Conservation (phyloP, 2,113 vertebrate species). For the Cichladusa arquata region DNA sequence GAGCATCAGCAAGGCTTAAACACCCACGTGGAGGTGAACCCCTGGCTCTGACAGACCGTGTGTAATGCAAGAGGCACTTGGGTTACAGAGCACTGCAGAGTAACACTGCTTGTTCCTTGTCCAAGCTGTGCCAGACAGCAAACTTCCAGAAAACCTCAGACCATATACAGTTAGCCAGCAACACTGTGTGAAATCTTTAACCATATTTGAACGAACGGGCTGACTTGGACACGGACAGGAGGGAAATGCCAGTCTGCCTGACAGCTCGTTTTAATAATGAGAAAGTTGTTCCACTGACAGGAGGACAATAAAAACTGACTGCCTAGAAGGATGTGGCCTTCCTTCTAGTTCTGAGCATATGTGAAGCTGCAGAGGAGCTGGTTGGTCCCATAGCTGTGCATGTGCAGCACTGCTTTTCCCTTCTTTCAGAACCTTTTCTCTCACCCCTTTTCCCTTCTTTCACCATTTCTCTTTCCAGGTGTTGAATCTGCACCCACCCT, state of each 20-base stretch:
- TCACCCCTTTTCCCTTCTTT: not conserved
- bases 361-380: not conserved
- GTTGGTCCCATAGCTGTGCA: not conserved
- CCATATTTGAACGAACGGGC: conserved; percentile 64
- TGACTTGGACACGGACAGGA: not conserved
- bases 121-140: conserved; percentile 58
- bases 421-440: not conserved
- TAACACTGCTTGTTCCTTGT: not conserved
- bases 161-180: conserved; percentile 62
- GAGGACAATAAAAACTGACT: conserved; percentile 41
- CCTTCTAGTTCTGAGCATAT: not conserved
- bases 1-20: not conserved
- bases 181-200: conserved; percentile 43
- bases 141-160: conserved; percentile 62
- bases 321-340: not conserved
- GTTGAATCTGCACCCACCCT: not conserved
- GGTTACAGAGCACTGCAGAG: not conserved
- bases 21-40: not conserved
- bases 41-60: not conserved
- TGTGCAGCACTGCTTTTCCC: not conserved
- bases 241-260: conserved; percentile 68
- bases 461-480: not conserved
- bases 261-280: conserved; percentile 55
- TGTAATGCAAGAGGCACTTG: conserved; percentile 49
- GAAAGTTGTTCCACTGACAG: conserved; percentile 59